Conservation (phyloP, 2,888 invertebrate genomes). For the Malthinus flaveolus region DNA sequence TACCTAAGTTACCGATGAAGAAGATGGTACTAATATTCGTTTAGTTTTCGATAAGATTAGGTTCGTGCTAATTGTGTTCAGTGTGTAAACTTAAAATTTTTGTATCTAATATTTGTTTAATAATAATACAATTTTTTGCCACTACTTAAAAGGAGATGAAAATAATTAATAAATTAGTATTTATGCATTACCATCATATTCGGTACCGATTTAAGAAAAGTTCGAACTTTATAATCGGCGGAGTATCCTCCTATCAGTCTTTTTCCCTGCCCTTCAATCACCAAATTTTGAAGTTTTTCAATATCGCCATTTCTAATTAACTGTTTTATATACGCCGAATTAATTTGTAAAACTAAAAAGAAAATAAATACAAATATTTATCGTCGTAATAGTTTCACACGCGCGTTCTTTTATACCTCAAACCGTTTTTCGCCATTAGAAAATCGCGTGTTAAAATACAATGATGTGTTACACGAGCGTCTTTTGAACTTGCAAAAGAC, state of each 20-base stretch:
- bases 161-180: neutral
- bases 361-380: neutral
- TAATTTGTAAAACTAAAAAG: constrained; percentile 57
- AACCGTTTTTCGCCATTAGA: neutral
- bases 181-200: constrained; percentile 63
- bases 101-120: neutral
- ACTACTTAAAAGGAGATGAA: too few species aligned
- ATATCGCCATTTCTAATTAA: constrained; percentile 65
- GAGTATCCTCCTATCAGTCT: constrained; percentile 68
- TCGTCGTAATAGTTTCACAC: neutral
- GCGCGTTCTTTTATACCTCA: neutral
- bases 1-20: too few species aligned
- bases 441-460: constrained; percentile 1
- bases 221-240: constrained; percentile 63
- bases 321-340: constrained; percentile 59
- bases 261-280: constrained; percentile 70
- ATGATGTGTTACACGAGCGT: neutral
- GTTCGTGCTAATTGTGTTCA: too few species aligned
- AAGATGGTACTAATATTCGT: too few species aligned
- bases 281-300: constrained; percentile 67
- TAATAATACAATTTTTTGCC: too few species aligned
- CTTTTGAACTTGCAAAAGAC: too few species aligned
- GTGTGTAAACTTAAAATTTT: neutral
- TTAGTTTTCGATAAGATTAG: too few species aligned
- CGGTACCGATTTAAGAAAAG: constrained; percentile 68